Percentiles rank a stretch among this genome's conserved stretches.
Evolutionary conservation across 1,140 invertebrate species (phyloP).

Genomic region (Polyergus mexicanus): DNA sequence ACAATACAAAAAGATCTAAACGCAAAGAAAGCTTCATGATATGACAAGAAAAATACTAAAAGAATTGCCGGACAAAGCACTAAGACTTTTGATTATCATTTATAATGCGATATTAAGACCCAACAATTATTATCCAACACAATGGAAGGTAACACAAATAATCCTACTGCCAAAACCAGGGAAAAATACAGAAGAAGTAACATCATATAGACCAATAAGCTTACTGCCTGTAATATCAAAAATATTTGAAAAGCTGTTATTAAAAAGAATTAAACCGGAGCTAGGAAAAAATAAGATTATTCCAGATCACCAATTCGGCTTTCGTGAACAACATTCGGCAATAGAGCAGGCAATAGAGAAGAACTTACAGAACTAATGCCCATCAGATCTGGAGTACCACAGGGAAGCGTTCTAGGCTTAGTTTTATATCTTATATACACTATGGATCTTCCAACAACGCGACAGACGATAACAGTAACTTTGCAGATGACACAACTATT

Average conservation of each 20-base stretch:
- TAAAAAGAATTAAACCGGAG: not conserved
- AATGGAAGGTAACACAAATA: slow-evolving; percentile 68
- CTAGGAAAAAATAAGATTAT: not conserved
- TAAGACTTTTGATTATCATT: too few species aligned
- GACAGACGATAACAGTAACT: not conserved
- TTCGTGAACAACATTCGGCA: not conserved
- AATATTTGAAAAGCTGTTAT: not conserved
- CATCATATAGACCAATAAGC: slow-evolving; percentile 70
- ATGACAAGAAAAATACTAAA: too few species aligned
- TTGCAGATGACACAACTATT: not conserved
- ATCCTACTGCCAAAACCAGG: slow-evolving; percentile 68
- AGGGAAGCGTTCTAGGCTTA: too few species aligned
- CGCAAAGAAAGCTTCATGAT: too few species aligned
- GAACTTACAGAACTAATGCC: not conserved
- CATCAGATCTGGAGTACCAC: not conserved
- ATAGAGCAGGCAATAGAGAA: not conserved
- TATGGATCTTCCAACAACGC: not conserved
- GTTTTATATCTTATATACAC: not conserved
- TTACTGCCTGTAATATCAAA: not conserved
- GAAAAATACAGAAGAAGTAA: slow-evolving; percentile 50
- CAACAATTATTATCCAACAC: not conserved
- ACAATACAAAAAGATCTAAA: too few species aligned
- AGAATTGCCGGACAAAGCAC: too few species aligned
- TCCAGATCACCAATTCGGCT: not conserved
- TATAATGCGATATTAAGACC: not conserved